These are phyloP conservation scores for Elanoides forficatus DNA, from an alignment of 2,113 vertebrate species.

Conservation along the genomic window DNA sequence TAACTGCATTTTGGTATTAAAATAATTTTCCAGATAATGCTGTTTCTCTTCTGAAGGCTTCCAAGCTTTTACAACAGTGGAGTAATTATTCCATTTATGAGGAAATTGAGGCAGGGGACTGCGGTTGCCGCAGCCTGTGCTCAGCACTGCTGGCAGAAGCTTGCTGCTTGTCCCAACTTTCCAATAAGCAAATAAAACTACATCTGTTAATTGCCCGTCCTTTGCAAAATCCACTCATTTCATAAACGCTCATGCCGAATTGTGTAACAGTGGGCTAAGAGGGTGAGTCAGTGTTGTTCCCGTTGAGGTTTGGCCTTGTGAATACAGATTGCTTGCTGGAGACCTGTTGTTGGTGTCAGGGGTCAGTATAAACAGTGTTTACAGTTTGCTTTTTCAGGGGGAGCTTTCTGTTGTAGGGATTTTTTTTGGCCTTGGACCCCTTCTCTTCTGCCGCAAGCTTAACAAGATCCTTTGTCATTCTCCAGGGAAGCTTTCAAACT, in stretches of 20 bases:
- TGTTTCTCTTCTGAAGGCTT: not conserved
- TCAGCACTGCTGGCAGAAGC: not conserved
- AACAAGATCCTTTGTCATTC: not conserved
- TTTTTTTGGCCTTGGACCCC: not conserved
- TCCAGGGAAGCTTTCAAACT: not conserved
- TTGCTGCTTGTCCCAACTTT: not conserved
- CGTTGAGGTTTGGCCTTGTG: not conserved
- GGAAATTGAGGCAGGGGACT: not conserved
- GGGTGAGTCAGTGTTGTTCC: not conserved
- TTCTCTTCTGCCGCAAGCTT: not conserved
- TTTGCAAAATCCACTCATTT: not conserved
- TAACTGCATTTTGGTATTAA: not conserved
- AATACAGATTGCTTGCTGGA: not conserved
- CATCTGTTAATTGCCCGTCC: not conserved
- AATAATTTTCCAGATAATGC: not conserved
- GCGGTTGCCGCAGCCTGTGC: not conserved
- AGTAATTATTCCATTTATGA: not conserved
- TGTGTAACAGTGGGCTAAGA: not conserved
- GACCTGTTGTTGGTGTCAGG: not conserved
- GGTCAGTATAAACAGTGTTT: not conserved
- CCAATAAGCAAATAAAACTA: not conserved
- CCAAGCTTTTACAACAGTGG: not conserved
- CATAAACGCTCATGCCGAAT: fast-evolving
- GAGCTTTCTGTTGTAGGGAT: not conserved
- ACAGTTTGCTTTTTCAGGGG: not conserved